phyloP scores from a whole-genome alignment of 2,797 vertebrate genomes.

The Sparidentex hasta region DNA sequence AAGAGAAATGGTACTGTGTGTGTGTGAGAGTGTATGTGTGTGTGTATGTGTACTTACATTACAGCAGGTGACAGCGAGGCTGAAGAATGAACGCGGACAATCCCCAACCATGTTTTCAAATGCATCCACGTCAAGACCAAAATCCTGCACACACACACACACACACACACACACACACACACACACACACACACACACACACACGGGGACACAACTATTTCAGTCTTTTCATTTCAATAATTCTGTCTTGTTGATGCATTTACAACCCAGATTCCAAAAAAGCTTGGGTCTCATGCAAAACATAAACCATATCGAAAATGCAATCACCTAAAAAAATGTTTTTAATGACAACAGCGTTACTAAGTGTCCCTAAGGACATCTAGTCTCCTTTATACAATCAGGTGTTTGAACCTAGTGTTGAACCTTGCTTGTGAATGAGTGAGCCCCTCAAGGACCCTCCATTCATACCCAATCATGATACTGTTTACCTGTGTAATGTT shows the following conservation, averaged over 20 bases:
- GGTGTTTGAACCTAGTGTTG: no score
- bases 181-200: slow-evolving; percentile 7
- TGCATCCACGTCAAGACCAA: slow-evolving; percentile 90
- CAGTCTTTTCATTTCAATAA: not conserved
- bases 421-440: no score
- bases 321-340: no score
- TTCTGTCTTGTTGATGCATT: not conserved
- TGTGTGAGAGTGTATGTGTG: not conserved
- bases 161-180: slow-evolving; percentile 5
- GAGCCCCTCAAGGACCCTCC: no score
- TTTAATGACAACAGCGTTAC: no score
- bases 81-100: slow-evolving; percentile 90
- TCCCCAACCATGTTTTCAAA: slow-evolving; percentile 91
- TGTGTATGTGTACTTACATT: slow-evolving; percentile 83
- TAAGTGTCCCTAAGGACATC: no score
- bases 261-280: no score
- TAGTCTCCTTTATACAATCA: no score
- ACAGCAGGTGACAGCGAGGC: slow-evolving; percentile 93
- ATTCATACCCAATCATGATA: no score
- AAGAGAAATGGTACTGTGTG: not conserved
- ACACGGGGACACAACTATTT: not conserved
- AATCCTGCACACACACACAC: slow-evolving; percentile 85
- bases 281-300: no score
- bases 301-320: no score
- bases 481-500: no score